Evolutionary conservation across 2,888 invertebrate species (phyloP), one percentile per base, ranked within the genome.

Genomic region (Nemapogon koenigi): DNA sequence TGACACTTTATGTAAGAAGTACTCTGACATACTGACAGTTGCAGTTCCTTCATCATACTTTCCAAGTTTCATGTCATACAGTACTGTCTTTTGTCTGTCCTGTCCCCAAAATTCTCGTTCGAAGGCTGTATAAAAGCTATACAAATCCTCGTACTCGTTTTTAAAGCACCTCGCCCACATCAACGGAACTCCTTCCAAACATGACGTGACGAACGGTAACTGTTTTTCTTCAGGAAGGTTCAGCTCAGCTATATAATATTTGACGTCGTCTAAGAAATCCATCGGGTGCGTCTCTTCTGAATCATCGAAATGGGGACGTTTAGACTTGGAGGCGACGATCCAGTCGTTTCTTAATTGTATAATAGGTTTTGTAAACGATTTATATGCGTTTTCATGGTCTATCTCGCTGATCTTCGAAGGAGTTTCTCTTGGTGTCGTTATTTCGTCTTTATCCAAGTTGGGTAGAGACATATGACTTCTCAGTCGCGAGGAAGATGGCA

Each of bases 91-190:
- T 46, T 78, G 78, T 37, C 73, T 53, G 17, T 75, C 76, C 2
- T 63, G 54, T 2, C 78, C 72, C 78, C 78, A 78, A 48, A 73
- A 78, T 41, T 78, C 78, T 46, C 71, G 65, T 48, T 76, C 76
- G 40, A 78, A 78, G 10, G 72, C 68, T 6, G 48, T 51, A 43
- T 65, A 75, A 50, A 78, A 76, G 18, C 50, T 53, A 35, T 69
- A 59, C 3, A 64, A 53, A 30, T 65, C 62, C 14, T 59, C 62
- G 42, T 78, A 75, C 43, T 78, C 78, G 40, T 46, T 61, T 43
- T 59, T 60, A 43, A 78, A 78, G 50, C 78, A 78, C 3, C 76
- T 66, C 15, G 72, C 75, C 78, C 78, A 78, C 68, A 76, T 63
- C 1, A 73, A 57, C 8, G 78, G 78, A 10, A 73, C 57, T 16